These are phyloP conservation scores for Toxotes jaculatrix DNA, from an alignment of 2,113 vertebrate species.

Conservation along the genomic window DNA sequence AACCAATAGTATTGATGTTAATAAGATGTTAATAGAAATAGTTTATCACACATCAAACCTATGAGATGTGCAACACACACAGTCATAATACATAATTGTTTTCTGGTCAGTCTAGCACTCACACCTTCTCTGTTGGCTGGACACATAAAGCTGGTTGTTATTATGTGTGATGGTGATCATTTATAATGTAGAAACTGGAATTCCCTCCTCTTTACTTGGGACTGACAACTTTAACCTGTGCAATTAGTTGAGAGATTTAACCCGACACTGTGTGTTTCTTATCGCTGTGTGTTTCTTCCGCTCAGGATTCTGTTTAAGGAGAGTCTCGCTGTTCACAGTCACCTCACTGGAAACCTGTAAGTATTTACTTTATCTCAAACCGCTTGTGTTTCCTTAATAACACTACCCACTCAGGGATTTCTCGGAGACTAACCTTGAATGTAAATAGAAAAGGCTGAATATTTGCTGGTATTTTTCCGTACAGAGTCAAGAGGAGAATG, in stretches of 20 bases:
- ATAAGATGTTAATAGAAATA: too few species aligned
- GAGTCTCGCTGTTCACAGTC: constrained; percentile 83
- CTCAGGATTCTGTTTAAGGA: constrained; percentile 87
- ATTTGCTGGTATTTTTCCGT: constrained; percentile 31
- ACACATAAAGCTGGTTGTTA: too few species aligned
- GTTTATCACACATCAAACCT: too few species aligned
- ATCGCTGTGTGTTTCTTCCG: constrained; percentile 22
- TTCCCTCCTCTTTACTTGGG: too few species aligned
- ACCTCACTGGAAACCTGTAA: constrained; percentile 86
- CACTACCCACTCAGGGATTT: not conserved
- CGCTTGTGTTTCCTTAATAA: not conserved
- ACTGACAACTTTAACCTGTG: too few species aligned
- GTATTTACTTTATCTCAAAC: constrained; percentile 54
- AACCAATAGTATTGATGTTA: too few species aligned
- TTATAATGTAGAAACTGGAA: too few species aligned
- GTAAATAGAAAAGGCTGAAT: not conserved
- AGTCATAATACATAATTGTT: too few species aligned
- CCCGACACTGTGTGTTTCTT: not conserved
- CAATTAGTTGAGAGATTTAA: not conserved
- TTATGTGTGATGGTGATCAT: too few species aligned
- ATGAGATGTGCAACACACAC: too few species aligned
- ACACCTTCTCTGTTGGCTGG: too few species aligned
- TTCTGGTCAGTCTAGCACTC: too few species aligned
- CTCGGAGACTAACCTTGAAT: not conserved
- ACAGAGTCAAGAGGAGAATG: constrained; percentile 93